Base-by-base conservation (phyloP, 2,113 vertebrate species). In the Apus apus region DNA sequence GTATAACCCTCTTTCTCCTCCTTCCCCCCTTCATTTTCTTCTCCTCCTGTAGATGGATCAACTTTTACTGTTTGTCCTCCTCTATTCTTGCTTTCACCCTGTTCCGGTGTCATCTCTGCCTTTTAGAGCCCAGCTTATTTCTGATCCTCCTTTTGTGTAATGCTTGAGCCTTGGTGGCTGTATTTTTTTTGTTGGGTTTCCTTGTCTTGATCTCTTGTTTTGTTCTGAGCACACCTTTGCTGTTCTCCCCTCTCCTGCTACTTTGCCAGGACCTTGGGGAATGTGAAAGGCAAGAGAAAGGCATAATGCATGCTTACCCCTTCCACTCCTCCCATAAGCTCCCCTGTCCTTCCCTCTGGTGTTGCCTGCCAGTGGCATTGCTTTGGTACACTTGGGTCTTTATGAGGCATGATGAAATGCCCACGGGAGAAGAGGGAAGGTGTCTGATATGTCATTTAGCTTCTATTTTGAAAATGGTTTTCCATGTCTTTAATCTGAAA, bases 81-180 rank as follows among this genome's bases (percentile, higher is more conserved):
- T 97, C 87, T 98, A 95, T 98, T 98, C 97, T 97, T 61, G 32
- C 95, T 98, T 97, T 98, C 97, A 97, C 96, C 96, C 97, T 97
- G 97, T 98, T 98, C 96, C 30, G 17, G 97, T 98, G 85, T 97
- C 97, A 98, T 98, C 98, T 98, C 95, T 97, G 97, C 97, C 89
- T 97, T 96, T 95, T 91, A 94, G 96, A 97, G 76, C 77, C 80
- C 80, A 97, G 96, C 96, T 98, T 94, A 90, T 82, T 96, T 95
- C 88, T 67, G 95, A 89, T 97, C 94, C 93, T 98, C 87, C 95
- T 98, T 96, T 94, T 94, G 88, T 96, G 85, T 94, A 85, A 91
- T 96, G 96, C 95, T 97, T 95, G 92, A 89, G 95, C 93, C 94
- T 78, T 1, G 0, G 78, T 91, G 91, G 89, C 95, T 95, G 51